Evolutionary conservation across 2,113 vertebrate species (phyloP), one percentile per base, ranked within the genome.

Genomic region (Neotragus moschatus): DNA sequence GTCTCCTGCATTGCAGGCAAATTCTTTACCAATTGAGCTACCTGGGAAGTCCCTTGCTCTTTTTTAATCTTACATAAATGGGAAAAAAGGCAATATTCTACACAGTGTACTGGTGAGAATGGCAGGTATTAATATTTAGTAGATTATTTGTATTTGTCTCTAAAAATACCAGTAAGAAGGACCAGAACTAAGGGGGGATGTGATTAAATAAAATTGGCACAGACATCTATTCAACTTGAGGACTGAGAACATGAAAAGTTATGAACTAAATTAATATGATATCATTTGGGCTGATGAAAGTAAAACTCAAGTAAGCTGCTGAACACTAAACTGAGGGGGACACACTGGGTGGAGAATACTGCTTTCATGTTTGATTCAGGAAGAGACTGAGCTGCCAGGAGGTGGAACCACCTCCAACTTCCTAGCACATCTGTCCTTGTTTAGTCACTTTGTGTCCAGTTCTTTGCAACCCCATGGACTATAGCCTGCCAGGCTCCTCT

Each of bases 121-220:
- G 33, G 43, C 47, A 56, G 45, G 7, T 93, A 85, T 0, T 77
- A 17, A 17, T 66, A 33, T 61, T 47, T 45, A 95, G 30, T 36
- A 91, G 15, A 43, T 90, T 96, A 91, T 26, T 75, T 96, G 4
- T 51, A 47, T 84, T 91, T 93, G 91, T 93, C 55, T 95, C 45
- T 90, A 84, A 91, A 94, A 92, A 58, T 60, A 79, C 14, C 45
- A 92, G 5, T 75, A 73, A 96, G 39, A 73, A 96, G 25, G 21
- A 73, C 13, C 28, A 94, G 56, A 87, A 82, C 5, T 16, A 94
- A 84, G 92, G 14, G 47, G 3, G 4, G 8, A 55, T 21, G 1
- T 75, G 19, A 92, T 45, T 63, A 26, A 53, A 63, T 53, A 51
- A 28, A 96, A 94, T 5, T 55, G 87, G 45, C 11, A 91, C 6